Base-by-base conservation (phyloP, 2,797 vertebrate species). In the Parambassis ranga region DNA sequence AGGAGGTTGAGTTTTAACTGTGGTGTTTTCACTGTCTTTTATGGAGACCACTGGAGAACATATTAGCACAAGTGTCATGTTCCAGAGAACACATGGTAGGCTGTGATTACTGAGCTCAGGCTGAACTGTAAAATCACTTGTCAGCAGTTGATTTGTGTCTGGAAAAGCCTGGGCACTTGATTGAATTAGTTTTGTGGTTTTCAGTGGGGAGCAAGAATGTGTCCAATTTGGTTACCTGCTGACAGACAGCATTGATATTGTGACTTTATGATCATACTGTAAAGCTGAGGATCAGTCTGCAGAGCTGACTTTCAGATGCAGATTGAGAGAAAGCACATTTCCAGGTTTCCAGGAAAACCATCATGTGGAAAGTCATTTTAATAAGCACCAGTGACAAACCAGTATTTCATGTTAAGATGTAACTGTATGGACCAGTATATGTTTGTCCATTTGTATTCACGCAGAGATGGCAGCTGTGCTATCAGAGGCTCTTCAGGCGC, bases 141-240 rank as follows among this genome's bases (percentile, higher is more conserved):
- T 91, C 89, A 91, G 89, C 87, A 90, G 77, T 89, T 85, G 85
- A 89, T 87, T 68, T 80, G 84, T 89, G 89, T 91, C 77, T 89
- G 89, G 79, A 82, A 88, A 86, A 82, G 76, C 72, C 63, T 18
- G 50, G 57, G 60, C 59, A 68, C 75, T 58, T 89, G 87, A 91
- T 91, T 92, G 81, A 91, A 91, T 90, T 90, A 89, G 85, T 85
- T 84, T 74, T 61, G 79, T 64, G 84, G 79, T 78, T 88, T 84
- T 82, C 48, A 62, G 79, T 65, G 26, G 59, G 71, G 77, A 77
- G 61, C 53, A 78, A 77, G 72, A 87, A 84, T 81, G 83, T 79
- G 78, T 79, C 79, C 80, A 81, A 70, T 83, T 72, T 73, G 50
- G 74, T 84, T 78, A 89, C 79, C 78, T 85, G 72, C 79, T 83